phyloP scores from a whole-genome alignment of 2,888 invertebrate species.

The Bibio marci region DNA sequence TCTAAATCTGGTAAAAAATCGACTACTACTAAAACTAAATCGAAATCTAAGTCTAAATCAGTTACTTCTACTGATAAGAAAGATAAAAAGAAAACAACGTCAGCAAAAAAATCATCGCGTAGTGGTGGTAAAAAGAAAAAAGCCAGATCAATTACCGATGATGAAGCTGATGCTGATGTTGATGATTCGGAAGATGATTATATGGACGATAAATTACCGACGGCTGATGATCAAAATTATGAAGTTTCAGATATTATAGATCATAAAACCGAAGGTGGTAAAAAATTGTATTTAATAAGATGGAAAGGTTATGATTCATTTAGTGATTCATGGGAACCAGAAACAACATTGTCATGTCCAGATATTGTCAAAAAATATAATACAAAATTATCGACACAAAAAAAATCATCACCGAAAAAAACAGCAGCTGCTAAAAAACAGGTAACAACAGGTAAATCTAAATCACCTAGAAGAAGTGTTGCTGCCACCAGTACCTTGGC shows the following conservation, averaged over 20 bases:
- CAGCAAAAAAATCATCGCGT: too few relatives aligned
- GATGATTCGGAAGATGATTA: not conserved
- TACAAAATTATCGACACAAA: conserved; percentile 11
- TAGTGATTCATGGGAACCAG: conserved; percentile 61
- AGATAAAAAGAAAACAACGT: too few relatives aligned
- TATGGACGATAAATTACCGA: not conserved
- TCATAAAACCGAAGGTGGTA: conserved; percentile 48
- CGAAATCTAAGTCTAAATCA: too few relatives aligned
- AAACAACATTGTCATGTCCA: conserved; percentile 49
- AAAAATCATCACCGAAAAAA: conserved; percentile 11
- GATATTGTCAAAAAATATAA: conserved; percentile 41
- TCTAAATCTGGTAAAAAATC: not conserved
- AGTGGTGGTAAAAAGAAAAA: too few relatives aligned
- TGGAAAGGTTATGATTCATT: conserved; percentile 61
- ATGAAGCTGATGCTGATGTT: not conserved
- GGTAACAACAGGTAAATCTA: not conserved
- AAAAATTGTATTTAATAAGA: conserved; percentile 49
- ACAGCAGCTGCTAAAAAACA: not conserved
- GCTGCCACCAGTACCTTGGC: not conserved
- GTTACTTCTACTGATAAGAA: too few relatives aligned
- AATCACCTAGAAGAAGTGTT: not conserved
- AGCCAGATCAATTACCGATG: too few relatives aligned
- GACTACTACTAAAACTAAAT: not conserved
- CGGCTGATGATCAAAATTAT: conserved; percentile 3
- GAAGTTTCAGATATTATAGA: conserved; percentile 56